Percentiles rank a stretch among this genome's conserved stretches.
Evolutionary conservation across 2,797 vertebrate genomes (phyloP).

Genomic region (Gymnothorax reevesii): DNA sequence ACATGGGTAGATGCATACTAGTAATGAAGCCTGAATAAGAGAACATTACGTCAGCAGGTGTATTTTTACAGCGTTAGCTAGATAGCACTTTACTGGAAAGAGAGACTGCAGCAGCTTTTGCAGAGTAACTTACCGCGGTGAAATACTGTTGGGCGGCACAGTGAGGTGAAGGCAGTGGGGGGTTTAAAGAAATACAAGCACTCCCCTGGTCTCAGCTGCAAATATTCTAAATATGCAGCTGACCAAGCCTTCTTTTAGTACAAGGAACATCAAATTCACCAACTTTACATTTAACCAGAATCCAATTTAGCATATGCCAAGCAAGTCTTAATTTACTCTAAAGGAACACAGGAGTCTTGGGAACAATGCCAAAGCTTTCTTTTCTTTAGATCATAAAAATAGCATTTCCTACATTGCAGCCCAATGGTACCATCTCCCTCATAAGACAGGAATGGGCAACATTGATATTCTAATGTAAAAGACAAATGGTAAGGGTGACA

Average conservation of each 20-base stretch:
- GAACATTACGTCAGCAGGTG: background rate
- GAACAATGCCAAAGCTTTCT: background rate
- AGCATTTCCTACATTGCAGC: background rate
- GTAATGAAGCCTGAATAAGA: background rate
- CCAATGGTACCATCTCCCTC: background rate
- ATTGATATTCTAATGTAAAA: background rate
- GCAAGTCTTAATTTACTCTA: background rate
- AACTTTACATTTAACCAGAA: background rate
- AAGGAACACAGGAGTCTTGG: background rate
- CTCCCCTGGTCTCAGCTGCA: background rate
- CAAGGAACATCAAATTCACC: background rate
- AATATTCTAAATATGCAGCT: conserved; percentile 7
- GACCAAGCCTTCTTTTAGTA: background rate
- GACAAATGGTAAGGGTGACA: background rate
- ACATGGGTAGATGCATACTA: background rate
- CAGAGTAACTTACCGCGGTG: background rate
- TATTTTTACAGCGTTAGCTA: background rate
- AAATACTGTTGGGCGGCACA: background rate
- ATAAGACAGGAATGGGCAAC: background rate
- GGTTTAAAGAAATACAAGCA: background rate
- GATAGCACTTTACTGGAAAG: background rate
- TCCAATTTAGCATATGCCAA: background rate
- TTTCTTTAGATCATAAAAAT: background rate
- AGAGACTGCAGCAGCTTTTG: background rate
- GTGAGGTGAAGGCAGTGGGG: background rate